Evolutionary conservation across 2,888 invertebrate genomes (phyloP), one percentile per base, ranked within the genome.

Genomic region (Xestia rhomboidea): DNA sequence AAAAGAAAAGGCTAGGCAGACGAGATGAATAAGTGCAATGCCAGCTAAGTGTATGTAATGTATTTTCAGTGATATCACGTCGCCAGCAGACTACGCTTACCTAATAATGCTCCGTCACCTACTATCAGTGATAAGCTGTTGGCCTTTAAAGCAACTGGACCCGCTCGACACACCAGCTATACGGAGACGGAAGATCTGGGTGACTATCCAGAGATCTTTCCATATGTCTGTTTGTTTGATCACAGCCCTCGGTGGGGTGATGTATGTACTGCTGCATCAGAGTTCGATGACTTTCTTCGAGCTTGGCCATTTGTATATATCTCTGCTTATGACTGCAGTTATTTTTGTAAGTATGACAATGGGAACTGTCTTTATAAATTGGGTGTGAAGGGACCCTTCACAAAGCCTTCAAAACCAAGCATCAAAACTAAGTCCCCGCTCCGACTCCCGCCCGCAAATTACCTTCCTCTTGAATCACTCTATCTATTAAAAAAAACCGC

Each of bases 301-400:
- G 5, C 74, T 79, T 38, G 79, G 79, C 18, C 74, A 79, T 74
- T 18, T 41, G n/a, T 79, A 79, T 63, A 79, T 79, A 18, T 24
- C 46, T 18, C 18, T 80, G 4, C 41, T 79, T 10, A 74, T 79
- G 68, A 27, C 13, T 10, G 0, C 0, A 15, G 46, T 68, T 34
- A 5, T 49, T 18, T 75, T 79, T 41, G 79, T 79, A 60, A 79
- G 79, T 79, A 76, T 57, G 24, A 11, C 8, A 8, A n/a, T 38
- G 18, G 15, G 15, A 49, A 49, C 21, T 21, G 8, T 49, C 6
- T 27, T 6, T 2, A n/a, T n/a, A n/a, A n/a, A n/a, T 15, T 0
- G 27, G 0, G 11, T 54, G 13, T 54, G 13, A 11, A 54, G n/a
- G 11, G 11, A 54, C 18, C 18, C 30, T 30, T 30, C 30, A 30